Conservation (phyloP, 1,140 invertebrate genomes). For the Neuroterus valhalla region DNA sequence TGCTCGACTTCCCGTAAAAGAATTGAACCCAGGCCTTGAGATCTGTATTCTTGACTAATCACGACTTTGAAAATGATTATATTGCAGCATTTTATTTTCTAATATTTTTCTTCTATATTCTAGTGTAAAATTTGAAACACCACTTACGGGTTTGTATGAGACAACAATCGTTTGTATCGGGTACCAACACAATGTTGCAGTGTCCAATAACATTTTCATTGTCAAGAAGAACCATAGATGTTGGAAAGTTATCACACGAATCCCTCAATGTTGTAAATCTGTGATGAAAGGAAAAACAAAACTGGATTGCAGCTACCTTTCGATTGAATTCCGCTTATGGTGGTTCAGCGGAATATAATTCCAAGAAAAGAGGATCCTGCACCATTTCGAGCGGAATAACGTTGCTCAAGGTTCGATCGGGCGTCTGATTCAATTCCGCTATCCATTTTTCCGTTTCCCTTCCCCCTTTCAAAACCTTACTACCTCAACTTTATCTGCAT, state of each 20-base stretch:
- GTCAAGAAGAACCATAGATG: slow-evolving; percentile 81
- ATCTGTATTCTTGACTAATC: slow-evolving; percentile 80
- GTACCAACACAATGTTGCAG: slow-evolving; percentile 83
- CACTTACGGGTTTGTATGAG: slow-evolving; percentile 81
- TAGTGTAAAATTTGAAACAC: no score
- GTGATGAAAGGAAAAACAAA: slow-evolving; percentile 38
- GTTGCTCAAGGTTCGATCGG: no score
- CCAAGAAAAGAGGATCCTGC: no score
- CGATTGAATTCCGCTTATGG: no score
- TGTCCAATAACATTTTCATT: slow-evolving; percentile 81
- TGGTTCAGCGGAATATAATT: no score
- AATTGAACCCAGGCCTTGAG: slow-evolving; percentile 83
- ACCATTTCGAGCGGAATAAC: no score
- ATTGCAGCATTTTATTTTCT: slow-evolving; percentile 23
- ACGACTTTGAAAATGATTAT: slow-evolving; percentile 76
- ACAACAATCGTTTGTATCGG: slow-evolving; percentile 80
- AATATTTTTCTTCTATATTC: no score
- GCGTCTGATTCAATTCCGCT: no score
- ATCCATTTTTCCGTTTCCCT: no score
- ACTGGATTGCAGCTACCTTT: no score
- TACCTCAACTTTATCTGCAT: no score
- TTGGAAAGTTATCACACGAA: slow-evolving; percentile 83
- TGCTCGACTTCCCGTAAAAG: slow-evolving; percentile 83
- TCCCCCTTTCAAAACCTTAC: no score
- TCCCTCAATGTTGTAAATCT: slow-evolving; percentile 80